Evolutionary conservation across 2,113 vertebrate genomes (phyloP), one percentile per base, ranked within the genome.

Genomic region (Mola mola): DNA sequence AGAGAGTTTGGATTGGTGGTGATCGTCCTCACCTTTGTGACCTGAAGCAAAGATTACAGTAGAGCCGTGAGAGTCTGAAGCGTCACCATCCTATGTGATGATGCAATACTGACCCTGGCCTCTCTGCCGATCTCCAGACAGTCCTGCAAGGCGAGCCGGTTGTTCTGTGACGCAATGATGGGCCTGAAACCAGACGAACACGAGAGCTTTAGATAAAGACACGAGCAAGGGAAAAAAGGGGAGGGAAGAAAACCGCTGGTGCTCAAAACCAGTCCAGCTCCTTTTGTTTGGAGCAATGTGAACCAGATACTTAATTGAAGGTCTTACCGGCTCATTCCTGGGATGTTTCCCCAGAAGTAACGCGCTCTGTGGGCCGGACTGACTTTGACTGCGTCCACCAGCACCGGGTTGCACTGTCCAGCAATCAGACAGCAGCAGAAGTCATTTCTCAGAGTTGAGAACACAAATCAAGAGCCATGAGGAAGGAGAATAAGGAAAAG

Each of bases 331-430:
- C 94, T 93, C 96, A 98, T 98, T 16, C 95, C 96, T 0, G 96
- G 96, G 12, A 98, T 93, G 87, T 98, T 98, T 26, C 96, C 96
- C 96, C 96, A 98, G 82, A 97, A 98, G 55, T 94, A 96, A 3
- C 95, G 92, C 0, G 95, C 93, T 84, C 94, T 87, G 84, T 96
- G 94, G 8, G 96, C 93, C 3, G 96, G 94, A 0, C 95, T 96
- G 0, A 98, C 95, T 63, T 93, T 94, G 72, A 97, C 91, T 0
- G 96, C 96, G 0, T 98, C 91, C 0, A 98, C 91, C 92, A 97
- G 93, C 62, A 98, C 94, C 0, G 96, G 96, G 75, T 98, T 97
- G 50, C 96, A 98, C 96, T 98, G 92, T 4, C 3, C 16, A 57
- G 13, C 5, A 40, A 33, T 51, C 16, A 29, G 5, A 62, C 0